phyloP scores from a whole-genome alignment of 2,888 invertebrate genomes.

The Synanthedon andrenaeformis region DNA sequence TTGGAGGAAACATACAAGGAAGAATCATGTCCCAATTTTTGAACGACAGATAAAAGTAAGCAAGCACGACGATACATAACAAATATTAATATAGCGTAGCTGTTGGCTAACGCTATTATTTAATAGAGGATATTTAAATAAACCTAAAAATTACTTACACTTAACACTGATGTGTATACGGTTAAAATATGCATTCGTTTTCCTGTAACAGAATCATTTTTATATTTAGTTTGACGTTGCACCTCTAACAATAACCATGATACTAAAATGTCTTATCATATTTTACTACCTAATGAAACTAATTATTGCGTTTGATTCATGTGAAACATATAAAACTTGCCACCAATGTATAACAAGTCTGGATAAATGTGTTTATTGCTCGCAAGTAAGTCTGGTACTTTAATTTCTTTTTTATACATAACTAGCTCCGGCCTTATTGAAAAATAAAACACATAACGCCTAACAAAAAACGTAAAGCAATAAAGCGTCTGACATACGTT shows the following conservation, averaged over 20 bases:
- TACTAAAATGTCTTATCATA: neutral
- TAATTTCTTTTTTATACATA: neutral
- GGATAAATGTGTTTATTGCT: slow-evolving; percentile 41
- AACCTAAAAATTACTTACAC: neutral
- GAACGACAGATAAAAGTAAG: too few relatives aligned
- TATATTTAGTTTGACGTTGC: neutral
- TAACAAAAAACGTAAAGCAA: too few relatives aligned
- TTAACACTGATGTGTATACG: neutral
- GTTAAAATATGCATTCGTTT: neutral
- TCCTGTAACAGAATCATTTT: neutral
- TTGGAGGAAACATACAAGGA: too few relatives aligned
- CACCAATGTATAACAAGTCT: slow-evolving; percentile 35
- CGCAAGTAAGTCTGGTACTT: slow-evolving; percentile 20
- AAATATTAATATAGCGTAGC: too few relatives aligned
- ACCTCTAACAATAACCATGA: neutral
- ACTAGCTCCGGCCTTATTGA: neutral
- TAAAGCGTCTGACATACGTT: too few relatives aligned
- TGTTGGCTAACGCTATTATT: too few relatives aligned
- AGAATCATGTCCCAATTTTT: too few relatives aligned
- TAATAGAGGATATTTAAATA: too few relatives aligned
- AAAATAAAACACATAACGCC: too few relatives aligned
- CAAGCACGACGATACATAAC: too few relatives aligned
- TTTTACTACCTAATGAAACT: neutral
- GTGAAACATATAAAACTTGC: slow-evolving; percentile 28
- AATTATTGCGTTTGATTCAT: slow-evolving; percentile 11